phyloP scores from a whole-genome alignment of 2,113 vertebrate genomes.

The Aegotheles bennettii region DNA sequence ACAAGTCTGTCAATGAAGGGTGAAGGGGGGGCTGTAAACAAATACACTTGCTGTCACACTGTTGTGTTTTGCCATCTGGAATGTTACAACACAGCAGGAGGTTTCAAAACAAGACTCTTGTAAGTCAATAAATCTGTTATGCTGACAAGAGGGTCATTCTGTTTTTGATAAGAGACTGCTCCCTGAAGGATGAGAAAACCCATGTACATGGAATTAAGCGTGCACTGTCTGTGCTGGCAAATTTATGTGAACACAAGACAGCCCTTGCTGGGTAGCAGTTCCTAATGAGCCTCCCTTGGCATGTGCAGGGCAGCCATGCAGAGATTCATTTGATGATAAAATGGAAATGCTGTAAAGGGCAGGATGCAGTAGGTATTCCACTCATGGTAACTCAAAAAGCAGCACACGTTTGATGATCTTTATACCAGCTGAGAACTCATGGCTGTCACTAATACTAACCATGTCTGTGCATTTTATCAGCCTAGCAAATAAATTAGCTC shows the following conservation, averaged over 20 bases:
- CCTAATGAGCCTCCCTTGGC: neutral
- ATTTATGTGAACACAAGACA: neutral
- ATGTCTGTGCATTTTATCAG: neutral
- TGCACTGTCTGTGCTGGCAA: neutral
- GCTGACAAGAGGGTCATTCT: conserved; percentile 3
- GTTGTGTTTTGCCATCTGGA: neutral
- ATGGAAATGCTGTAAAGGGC: neutral
- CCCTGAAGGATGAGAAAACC: neutral
- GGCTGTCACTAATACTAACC: neutral
- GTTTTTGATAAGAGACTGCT: neutral
- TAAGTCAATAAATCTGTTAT: conserved; percentile 16
- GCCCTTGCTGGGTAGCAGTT: neutral
- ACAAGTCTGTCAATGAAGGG: neutral
- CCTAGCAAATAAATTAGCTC: neutral
- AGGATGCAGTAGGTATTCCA: neutral
- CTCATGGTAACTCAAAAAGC: neutral
- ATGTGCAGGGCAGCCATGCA: neutral
- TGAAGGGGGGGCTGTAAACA: neutral
- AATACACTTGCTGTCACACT: neutral
- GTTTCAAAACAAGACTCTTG: conserved; percentile 18
- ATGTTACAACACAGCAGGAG: conserved; percentile 3
- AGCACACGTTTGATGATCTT: neutral
- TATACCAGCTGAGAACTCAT: neutral
- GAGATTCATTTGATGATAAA: neutral
- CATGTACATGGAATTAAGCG: neutral